These are phyloP conservation scores for Gavia stellata DNA, from an alignment of 2,113 vertebrate genomes.

Conservation along the genomic window DNA sequence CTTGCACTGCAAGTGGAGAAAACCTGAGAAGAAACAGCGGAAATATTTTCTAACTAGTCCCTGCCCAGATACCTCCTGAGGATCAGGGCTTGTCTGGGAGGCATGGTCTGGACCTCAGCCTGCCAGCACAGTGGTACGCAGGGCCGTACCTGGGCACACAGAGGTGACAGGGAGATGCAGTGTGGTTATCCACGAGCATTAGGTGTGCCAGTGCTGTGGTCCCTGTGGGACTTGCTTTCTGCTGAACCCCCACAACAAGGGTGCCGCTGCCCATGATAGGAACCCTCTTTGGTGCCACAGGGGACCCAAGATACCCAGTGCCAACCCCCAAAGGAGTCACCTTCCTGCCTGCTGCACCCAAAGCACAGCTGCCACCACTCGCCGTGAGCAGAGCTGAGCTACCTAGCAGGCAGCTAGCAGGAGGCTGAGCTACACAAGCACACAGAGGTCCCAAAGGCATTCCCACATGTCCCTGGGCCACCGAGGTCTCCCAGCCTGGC, in stretches of 20 bases:
- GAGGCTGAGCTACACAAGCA: neutral
- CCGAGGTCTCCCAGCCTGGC: neutral
- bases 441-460: neutral
- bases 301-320: neutral
- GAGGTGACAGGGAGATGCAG: neutral
- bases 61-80: neutral
- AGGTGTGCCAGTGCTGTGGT: neutral
- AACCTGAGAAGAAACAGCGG: neutral
- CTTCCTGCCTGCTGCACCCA: neutral
- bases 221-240: neutral
- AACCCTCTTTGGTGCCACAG: neutral
- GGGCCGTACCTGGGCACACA: fast-evolving
- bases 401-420: neutral
- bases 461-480: neutral
- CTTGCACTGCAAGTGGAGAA: neutral
- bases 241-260: neutral
- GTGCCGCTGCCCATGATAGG: neutral
- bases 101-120: neutral
- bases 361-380: neutral
- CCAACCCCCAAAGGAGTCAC: neutral
- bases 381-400: neutral
- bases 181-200: neutral
- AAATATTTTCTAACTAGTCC: neutral
- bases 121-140: fast-evolving
- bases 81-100: neutral